Base-by-base conservation (phyloP, 1,140 invertebrate genomes). In the Cataglyphis hispanica region DNA sequence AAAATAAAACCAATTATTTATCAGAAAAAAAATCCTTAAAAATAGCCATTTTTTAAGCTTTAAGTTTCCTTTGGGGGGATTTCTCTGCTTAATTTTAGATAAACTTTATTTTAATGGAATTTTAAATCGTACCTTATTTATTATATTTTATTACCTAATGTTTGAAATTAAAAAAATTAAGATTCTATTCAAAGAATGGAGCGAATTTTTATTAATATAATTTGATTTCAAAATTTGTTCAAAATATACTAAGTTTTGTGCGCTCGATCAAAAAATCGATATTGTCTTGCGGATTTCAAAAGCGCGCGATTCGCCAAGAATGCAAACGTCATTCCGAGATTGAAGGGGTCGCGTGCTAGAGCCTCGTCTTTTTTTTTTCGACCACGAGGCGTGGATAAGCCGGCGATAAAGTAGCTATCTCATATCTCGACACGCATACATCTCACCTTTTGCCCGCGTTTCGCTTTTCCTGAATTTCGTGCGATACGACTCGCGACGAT, bases 391-490 rank as follows among this genome's bases (percentile, higher is more conserved):
- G 13, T 78, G 11, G 61, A 56, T 67, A 40, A 10, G 25, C 1
- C 34, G 53, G 10, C 50, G 43, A 66, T 66, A 78, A 78, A 16
- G 22, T 11, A 64, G 16, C 34, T 72, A 72, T 25, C 25, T 80
- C 34, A 22, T 37, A 80, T 80, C 50, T 80, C 22, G 74, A 76
- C 22, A 40, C 8, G 11, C 60, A 77, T 77, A 78, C 13, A 34
- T 78, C 61, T 78, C 16, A 43, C 31, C 43, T 43, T n/a, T n/a
- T 43, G 16, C 43, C 6, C 8, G 27, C 4, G 13, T 1, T 56
- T 70, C 7, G 34, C 2, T 67, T 69, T 53, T 16, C 0, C 4
- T 40, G 10, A 69, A 58, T 56, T 11, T 80, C 13, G 27, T 1
- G 8, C 34, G 58, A 60, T 43, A n/a, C 31, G 37, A 46, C 34